Evolutionary conservation across 2,113 vertebrate genomes (phyloP), one percentile per base, ranked within the genome.

Genomic region (Larimichthys crocea): DNA sequence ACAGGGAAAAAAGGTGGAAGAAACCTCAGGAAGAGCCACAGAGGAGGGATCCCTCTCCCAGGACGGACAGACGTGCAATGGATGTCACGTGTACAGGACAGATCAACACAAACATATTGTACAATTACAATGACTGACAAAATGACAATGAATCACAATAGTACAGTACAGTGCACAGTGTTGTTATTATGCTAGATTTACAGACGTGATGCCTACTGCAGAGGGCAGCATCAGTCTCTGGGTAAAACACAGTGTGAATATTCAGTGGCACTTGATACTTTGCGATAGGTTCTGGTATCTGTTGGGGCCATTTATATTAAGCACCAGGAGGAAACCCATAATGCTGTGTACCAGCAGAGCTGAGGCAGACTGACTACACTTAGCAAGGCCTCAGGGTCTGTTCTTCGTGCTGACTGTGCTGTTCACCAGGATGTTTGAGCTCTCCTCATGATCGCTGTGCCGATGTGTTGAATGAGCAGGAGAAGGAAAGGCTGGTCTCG

Each of bases 381-480:
- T 52, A 35, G 26, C 48, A 44, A 69, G 48, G 35, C 69, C 11
- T 9, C 5, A 6, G 49, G 49, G 42, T 76, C 26, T 3, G 14
- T 19, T 52, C 5, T 71, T 49, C 68, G 24, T 78, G 84, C 82
- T 91, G 89, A 83, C 80, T 65, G 24, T 49, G 78, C 79, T 52
- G 63, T 74, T 79, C 71, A 78, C 48, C 62, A 63, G 76, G 83
- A 75, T 63, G 74, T 86, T 60, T 57, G 74, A 61, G 59, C 56
- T 77, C 62, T 67, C 64, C 67, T 60, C 31, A 3, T 20, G 46
- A 63, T 77, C 10, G 5, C 65, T 70, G 11, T 68, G 65, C 78
- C 60, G 69, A 88, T 80, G 79, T 88, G 86, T 80, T 75, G 87
- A 86, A 56, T 71, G 85, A 91, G 67, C 55, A 75, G 78, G 49